Base-by-base conservation (phyloP, 1,140 invertebrate genomes). In the Caenorhabditis latens region DNA sequence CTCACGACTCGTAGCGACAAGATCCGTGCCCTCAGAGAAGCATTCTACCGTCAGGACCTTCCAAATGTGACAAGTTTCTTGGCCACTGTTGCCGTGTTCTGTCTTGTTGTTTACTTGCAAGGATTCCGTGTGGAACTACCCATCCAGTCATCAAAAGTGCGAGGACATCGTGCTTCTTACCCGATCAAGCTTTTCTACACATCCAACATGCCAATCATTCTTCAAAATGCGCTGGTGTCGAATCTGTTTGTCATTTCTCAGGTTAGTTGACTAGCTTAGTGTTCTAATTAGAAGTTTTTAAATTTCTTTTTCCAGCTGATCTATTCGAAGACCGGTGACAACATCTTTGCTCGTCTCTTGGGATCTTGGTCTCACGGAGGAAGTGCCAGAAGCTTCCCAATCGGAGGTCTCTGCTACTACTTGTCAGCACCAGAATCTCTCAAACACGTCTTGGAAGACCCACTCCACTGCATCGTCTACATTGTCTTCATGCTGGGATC, bases 31-130 rank as follows among this genome's bases (percentile, higher is more conserved):
- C 95, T 99, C 0, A 94, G 98, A 50, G 98, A 99, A 94, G 98
- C 98, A 83, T 99, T 99, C 95, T 99, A 99, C 94, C 95, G 98
- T 86, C 97, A 99, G 93, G 99, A 99, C 94, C 94, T 99, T 91
- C 98, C 98, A 84, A 99, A 99, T 94, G 94, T 99, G 90, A 99
- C 99, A 97, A 99, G 99, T 93, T 94, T 99, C 21, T 93, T 99
- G 90, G 98, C 98, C 42, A 99, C 98, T 7, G 95, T 99, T 75
- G 94, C 99, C 87, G 97, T 99, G 61, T 99, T 99, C 94, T 98
- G 97, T 83, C 97, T 99, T 90, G 98, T 99, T 63, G 99, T 99
- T 94, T 99, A 99, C 95, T 99, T 99, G 96, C 97, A 99, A 96
- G 98, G 98, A 91, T 99, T 99, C 96, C 95, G 98, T 90, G 98